Base-by-base conservation (phyloP, 2,113 vertebrate species). In the Pantherophis guttatus region DNA sequence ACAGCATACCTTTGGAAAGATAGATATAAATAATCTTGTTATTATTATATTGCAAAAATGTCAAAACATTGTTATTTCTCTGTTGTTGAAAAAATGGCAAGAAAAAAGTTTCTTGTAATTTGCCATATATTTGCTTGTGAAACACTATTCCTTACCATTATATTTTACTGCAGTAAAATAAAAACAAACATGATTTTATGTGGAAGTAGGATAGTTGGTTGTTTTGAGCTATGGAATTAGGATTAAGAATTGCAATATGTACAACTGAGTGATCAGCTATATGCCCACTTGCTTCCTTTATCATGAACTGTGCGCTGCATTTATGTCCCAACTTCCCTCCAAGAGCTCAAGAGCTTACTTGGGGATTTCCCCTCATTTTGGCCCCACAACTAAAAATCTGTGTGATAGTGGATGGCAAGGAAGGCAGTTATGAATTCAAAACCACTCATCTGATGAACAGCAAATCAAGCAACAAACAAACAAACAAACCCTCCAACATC, bases 1-100 rank as follows among this genome's bases (percentile, higher is more conserved):
- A 96, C 95, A 26, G 94, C 94, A 5, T 97, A 97, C 55, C 96
- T 98, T 90, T 0, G 11, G 95, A 70, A 90, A 13, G 62, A 94
- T 95, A 94, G 52, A 57, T 75, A 0, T 53, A 21, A 85, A 52
- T 48, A 29, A 87, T 6, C 12, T 58, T 90, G 21, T 70, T 44
- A 90, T 9, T 91, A 88, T 19, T 26, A 85, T 92, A 48, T 58
- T n/a, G 90, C 91, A 44, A 81, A 81, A 29, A 29, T 89, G 50
- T 12, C 57, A 23, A 90, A 85, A 50, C 21, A 44, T 62, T 87
- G 48, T 24, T 87, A 93, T 52, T 93, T 90, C 65, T 86, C 65
- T 1, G 5, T 54, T 81, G 29, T 53, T 48, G 11, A 8, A 55
- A 58, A 11, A 87, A 87, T 52, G 33, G 17, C 50, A 17, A 12